Evolutionary conservation across 2,888 invertebrate species (phyloP).

Genomic region (Cotesia congregata): DNA sequence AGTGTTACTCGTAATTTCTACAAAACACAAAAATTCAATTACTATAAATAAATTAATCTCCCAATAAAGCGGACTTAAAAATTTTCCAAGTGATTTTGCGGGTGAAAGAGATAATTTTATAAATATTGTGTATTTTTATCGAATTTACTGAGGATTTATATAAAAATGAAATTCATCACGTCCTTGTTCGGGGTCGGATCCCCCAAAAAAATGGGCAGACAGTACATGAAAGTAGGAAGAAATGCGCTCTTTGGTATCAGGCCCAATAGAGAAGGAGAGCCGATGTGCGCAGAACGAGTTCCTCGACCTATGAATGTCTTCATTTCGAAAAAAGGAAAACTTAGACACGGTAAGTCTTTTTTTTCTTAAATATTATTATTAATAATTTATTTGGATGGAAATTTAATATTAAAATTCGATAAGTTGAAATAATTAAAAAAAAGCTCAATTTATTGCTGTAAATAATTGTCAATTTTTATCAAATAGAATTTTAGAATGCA

Average conservation of each 20-base stretch:
- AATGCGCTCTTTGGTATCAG: slow-evolving; percentile 80
- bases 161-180: slow-evolving; percentile 67
- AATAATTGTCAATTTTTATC: too few species aligned
- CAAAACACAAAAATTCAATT: slow-evolving; percentile 26
- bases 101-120: slow-evolving; percentile 41
- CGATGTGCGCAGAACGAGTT: slow-evolving; percentile 67
- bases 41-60: background rate
- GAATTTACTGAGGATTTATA: slow-evolving; percentile 47
- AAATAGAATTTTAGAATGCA: too few species aligned
- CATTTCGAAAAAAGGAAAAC: slow-evolving; percentile 83
- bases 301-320: slow-evolving; percentile 82
- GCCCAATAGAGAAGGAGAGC: slow-evolving; percentile 65
- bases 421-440: too few species aligned
- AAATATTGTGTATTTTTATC: slow-evolving; percentile 27
- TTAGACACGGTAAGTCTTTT: slow-evolving; percentile 82
- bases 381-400: background rate
- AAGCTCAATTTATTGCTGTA: too few species aligned
- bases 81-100: slow-evolving; percentile 11
- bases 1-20: slow-evolving; percentile 34
- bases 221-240: slow-evolving; percentile 83
- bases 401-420: background rate
- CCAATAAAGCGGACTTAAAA: background rate
- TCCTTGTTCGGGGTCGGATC: slow-evolving; percentile 65
- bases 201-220: slow-evolving; percentile 79
- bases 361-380: background rate